Conservation (phyloP, 2,888 invertebrate genomes). For the Merodon equestris region DNA sequence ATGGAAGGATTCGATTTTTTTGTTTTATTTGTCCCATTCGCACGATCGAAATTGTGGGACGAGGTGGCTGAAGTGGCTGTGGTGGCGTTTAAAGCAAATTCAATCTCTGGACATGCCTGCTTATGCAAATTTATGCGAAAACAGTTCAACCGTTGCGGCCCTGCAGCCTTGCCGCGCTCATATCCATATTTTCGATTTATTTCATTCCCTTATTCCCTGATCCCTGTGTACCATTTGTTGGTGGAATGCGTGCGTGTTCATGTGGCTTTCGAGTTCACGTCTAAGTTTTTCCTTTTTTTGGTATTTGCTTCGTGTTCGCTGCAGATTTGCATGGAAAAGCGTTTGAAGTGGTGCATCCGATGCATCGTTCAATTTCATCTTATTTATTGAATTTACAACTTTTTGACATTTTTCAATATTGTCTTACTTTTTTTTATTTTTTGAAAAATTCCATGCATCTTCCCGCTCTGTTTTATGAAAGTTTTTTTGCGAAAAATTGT, state of each 20-base stretch:
- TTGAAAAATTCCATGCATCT: no score
- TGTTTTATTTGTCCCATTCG: constrained; percentile 1
- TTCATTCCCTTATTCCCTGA: constrained; percentile 22
- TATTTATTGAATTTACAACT: constrained; percentile 61
- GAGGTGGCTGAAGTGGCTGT: no score
- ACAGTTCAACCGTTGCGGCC: constrained; percentile 37
- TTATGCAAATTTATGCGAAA: constrained; percentile 60
- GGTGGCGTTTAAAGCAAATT: constrained; percentile 18
- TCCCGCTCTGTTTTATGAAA: neutral
- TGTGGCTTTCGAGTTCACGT: neutral
- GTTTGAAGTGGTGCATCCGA: constrained; percentile 32
- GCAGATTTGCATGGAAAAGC: constrained; percentile 33
- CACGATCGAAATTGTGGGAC: neutral
- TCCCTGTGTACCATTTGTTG: constrained; percentile 3
- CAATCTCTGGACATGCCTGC: constrained; percentile 55
- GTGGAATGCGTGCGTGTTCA: neutral
- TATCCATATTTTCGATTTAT: constrained; percentile 50
- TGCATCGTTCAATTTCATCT: constrained; percentile 55
- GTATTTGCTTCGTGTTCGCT: neutral
- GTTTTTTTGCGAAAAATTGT: constrained; percentile 35
- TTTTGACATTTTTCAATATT: constrained; percentile 52
- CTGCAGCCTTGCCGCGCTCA: constrained; percentile 35
- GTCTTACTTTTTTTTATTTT: neutral
- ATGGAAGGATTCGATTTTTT: constrained; percentile 27
- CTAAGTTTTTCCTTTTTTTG: constrained; percentile 30